Base-by-base conservation (phyloP, 2,888 invertebrate genomes). In the Rhyacophila evoluta region DNA sequence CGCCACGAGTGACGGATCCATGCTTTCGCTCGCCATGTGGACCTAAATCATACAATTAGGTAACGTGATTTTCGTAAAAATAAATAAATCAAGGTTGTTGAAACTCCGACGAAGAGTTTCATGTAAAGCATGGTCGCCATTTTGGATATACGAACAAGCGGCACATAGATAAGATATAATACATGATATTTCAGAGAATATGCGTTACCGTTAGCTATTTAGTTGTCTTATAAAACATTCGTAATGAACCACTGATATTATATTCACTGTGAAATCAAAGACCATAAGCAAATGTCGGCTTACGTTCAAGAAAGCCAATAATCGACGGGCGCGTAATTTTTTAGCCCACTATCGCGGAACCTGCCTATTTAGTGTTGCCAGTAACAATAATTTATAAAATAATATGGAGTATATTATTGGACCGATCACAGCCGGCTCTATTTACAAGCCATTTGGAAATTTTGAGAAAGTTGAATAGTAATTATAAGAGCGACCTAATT, bases 1-100 rank as follows among this genome's bases (percentile, higher is more conserved):
- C 85, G 93, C 88, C 86, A 96, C 91, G 84, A 90, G 85, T 81
- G 89, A 86, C 88, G 88, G 87, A 85, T 90, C 89, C 88, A 90
- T 84, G 10, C 87, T 83, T 75, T 89, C 90, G 89, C 89, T 89
- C 12, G 68, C 84, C 74, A 81, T 77, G 41, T 27, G 33, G 27
- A 11, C 27, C 72, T 72, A 41, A 25, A 39, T 19, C 11, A 41
- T 1, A 15, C 19, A 41, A 55, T 19, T 25, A 55, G 10, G 19
- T 25, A 1, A 55, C 1, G 2, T 8, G 25, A 25, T 19, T 25
- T 8, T 10, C 3, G 19, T 19, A 25, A 55, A 3, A 11, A 25
- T 10, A 33, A 33, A 6, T 15, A 38, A 55, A 5, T 8, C 19
- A 25, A 25, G 55, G 25, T 25, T 25, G 19, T 19, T 41, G 41